Conservation (phyloP, 2,113 vertebrate genomes). For the Cephalopholis sonnerati region DNA sequence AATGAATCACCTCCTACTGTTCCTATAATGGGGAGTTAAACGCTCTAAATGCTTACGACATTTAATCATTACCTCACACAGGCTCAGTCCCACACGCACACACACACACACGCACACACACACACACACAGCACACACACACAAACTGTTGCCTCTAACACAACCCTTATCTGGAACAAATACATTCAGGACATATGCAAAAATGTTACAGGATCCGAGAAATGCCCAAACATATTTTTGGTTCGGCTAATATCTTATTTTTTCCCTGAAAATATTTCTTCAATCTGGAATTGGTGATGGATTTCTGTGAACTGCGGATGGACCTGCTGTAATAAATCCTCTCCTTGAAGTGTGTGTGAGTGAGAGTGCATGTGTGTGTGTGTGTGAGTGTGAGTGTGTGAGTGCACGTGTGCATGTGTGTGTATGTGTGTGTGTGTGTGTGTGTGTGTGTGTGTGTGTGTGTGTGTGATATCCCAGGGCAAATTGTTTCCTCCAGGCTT, state of each 20-base stretch:
- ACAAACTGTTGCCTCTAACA: slow-evolving; percentile 40
- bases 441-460: slow-evolving; percentile 58
- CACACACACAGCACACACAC: slow-evolving; percentile 36
- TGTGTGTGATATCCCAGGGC: slow-evolving; percentile 79
- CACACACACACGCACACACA: slow-evolving; percentile 36
- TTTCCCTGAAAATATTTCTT: slow-evolving; percentile 63
- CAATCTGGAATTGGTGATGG: slow-evolving; percentile 74
- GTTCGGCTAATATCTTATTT: slow-evolving; percentile 59
- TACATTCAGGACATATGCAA: slow-evolving; percentile 57
- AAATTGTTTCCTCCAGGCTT: slow-evolving; percentile 87
- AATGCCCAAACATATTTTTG: slow-evolving; percentile 42
- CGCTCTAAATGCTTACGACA: slow-evolving; percentile 73
- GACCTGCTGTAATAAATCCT: slow-evolving; percentile 83
- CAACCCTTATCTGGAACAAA: slow-evolving; percentile 33
- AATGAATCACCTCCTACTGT: slow-evolving; percentile 77
- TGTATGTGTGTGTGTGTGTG: slow-evolving; percentile 43
- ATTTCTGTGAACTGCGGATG: slow-evolving; percentile 81
- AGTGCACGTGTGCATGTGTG: slow-evolving; percentile 42
- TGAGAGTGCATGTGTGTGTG: slow-evolving; percentile 30
- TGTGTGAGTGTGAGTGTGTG: slow-evolving; percentile 20
- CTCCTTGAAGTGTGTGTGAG: slow-evolving; percentile 69
- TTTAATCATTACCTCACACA: slow-evolving; percentile 77
- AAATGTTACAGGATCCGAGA: slow-evolving; percentile 41
- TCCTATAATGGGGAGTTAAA: slow-evolving; percentile 79
- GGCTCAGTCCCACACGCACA: slow-evolving; percentile 25